These are phyloP conservation scores for Ptychoptera contaminata DNA, from an alignment of 2,888 invertebrate genomes.

Conservation along the genomic window DNA sequence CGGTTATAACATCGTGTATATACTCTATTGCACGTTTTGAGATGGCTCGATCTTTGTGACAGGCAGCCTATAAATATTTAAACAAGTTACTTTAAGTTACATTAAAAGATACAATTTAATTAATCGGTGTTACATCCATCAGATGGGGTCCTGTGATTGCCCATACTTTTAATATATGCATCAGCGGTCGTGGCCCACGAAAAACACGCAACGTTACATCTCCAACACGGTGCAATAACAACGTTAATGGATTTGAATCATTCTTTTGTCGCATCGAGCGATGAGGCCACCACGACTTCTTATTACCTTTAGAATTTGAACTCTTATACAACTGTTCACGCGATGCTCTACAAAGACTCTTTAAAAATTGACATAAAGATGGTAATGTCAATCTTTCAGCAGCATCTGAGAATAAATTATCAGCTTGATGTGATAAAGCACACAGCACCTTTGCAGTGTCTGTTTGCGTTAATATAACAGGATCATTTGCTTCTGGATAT, in stretches of 20 bases:
- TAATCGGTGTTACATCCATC: conserved; percentile 53
- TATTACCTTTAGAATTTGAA: conserved; percentile 29
- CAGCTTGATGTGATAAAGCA: conserved; percentile 76
- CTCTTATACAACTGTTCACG: conserved; percentile 47
- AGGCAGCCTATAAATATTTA: conserved; percentile 52
- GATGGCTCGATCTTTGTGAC: conserved; percentile 74
- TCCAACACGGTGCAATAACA: conserved; percentile 67
- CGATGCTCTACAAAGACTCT: conserved; percentile 71
- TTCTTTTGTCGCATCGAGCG: conserved; percentile 29
- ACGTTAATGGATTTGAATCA: conserved; percentile 34
- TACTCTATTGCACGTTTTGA: conserved; percentile 84
- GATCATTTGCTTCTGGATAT: conserved; percentile 29
- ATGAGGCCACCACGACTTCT: conserved; percentile 30
- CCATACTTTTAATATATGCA: conserved; percentile 89
- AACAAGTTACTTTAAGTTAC: conserved; percentile 5
- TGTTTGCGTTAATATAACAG: conserved; percentile 50
- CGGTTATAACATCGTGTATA: conserved; percentile 82
- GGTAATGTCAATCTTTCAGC: conserved; percentile 74
- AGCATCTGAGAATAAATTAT: conserved; percentile 78
- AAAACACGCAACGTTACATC: conserved; percentile 80
- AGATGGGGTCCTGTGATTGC: conserved; percentile 83
- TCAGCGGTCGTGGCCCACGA: conserved; percentile 68
- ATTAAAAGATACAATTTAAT: background rate
- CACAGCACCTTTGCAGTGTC: conserved; percentile 82
- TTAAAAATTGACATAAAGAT: conserved; percentile 67